Percentiles rank a stretch among this genome's conserved stretches.
These are phyloP conservation scores for Ectemnius continuus DNA, from an alignment of 2,888 invertebrate species.

Conservation along the genomic window DNA sequence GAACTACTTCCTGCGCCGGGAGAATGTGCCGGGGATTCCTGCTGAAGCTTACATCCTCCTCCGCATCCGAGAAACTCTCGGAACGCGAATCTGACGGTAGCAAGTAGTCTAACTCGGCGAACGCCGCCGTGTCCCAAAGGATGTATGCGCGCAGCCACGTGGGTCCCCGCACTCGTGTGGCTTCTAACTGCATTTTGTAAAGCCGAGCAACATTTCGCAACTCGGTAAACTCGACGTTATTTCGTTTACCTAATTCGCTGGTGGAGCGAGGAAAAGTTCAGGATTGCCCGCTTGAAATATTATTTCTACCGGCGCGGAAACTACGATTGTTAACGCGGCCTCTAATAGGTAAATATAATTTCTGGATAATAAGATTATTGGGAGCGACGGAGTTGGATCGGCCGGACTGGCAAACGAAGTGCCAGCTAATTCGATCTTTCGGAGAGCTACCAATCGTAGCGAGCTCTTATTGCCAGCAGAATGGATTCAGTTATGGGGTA, in stretches of 20 bases:
- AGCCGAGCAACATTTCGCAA: constrained; percentile 48
- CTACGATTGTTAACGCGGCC: too few species aligned
- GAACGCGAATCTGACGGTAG: too few species aligned
- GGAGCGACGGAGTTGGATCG: background rate
- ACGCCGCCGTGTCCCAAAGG: constrained; percentile 33
- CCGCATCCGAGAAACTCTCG: too few species aligned
- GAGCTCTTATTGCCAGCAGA: background rate
- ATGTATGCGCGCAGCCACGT: constrained; percentile 14
- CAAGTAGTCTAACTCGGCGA: too few species aligned
- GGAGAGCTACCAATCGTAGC: background rate
- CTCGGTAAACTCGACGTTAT: constrained; percentile 59
- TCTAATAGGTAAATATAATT: constrained; percentile 2
- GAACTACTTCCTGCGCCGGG: background rate
- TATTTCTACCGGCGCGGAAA: too few species aligned
- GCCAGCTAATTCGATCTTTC: constrained; percentile 18
- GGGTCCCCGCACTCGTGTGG: constrained; percentile 13
- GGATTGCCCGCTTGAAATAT: too few species aligned
- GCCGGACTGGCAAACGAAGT: too few species aligned
- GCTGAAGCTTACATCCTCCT: too few species aligned
- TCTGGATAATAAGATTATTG: background rate
- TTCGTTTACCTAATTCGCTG: constrained; percentile 42
- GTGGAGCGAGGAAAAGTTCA: too few species aligned
- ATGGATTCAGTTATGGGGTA: constrained; percentile 46
- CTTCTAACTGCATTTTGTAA: constrained; percentile 41
- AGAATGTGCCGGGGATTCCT: too few species aligned